phyloP scores from a whole-genome alignment of 2,888 invertebrate genomes.

The Tetropium fuscum region DNA sequence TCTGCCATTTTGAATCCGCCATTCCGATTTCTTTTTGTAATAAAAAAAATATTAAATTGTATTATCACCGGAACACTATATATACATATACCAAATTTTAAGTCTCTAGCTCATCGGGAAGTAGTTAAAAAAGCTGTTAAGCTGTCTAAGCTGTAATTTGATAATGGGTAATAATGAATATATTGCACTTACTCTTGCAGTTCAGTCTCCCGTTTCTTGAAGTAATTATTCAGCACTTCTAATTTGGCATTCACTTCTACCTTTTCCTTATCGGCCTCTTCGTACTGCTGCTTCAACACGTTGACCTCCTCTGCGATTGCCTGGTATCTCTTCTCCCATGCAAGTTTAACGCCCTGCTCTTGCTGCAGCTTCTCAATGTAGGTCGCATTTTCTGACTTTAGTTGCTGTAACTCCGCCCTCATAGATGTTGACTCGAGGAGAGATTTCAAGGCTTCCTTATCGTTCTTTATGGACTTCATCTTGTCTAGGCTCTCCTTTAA shows the following conservation, averaged over 20 bases:
- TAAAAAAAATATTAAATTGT: too few species aligned
- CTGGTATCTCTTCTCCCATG: conserved; percentile 65
- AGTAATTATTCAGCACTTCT: conserved; percentile 89
- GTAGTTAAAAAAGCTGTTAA: too few species aligned
- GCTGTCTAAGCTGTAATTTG: too few species aligned
- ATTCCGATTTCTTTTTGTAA: too few species aligned
- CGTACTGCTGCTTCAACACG: conserved; percentile 70
- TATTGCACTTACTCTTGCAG: conserved; percentile 86
- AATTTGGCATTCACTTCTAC: conserved; percentile 85
- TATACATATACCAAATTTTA: too few species aligned
- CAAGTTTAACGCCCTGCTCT: conserved; percentile 65
- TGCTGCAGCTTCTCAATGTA: conserved; percentile 64
- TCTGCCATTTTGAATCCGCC: too few species aligned
- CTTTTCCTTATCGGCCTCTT: conserved; percentile 77
- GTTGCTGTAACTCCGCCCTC: conserved; percentile 71
- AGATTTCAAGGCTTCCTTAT: conserved; percentile 58
- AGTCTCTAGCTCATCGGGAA: too few species aligned
- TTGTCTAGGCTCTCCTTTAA: conserved; percentile 67
- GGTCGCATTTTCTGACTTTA: conserved; percentile 68
- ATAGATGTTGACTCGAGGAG: conserved; percentile 69
- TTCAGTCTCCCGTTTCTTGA: conserved; percentile 90
- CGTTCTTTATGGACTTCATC: conserved; percentile 63
- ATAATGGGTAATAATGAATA: too few species aligned
- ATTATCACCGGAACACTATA: too few species aligned
- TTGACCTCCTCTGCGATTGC: conserved; percentile 68